These are phyloP conservation scores for Zaprionus tsacasi DNA, from an alignment of 1,140 invertebrate species.

Conservation along the genomic window DNA sequence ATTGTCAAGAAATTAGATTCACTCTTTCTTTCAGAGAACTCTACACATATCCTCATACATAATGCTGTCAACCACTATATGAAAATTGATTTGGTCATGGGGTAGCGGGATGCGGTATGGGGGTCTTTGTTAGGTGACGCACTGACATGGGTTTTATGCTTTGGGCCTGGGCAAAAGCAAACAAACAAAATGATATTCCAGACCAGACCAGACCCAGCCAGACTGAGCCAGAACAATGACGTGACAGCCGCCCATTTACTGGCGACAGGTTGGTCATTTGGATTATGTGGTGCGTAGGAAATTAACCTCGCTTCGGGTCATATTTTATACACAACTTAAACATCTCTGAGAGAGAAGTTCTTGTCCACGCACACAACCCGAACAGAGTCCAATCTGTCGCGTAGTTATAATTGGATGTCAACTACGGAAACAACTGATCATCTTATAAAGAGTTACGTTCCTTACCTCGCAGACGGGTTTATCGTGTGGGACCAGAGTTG, in stretches of 20 bases:
- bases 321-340: constrained; percentile 37
- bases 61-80: constrained; percentile 31
- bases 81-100: constrained; percentile 67
- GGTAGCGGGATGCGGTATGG: background rate
- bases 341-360: background rate
- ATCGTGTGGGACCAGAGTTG: constrained; percentile 31
- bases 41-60: background rate
- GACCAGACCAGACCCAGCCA: constrained; percentile 21
- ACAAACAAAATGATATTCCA: constrained; percentile 11
- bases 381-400: background rate
- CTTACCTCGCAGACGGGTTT: background rate
- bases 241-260: constrained; percentile 74
- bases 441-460: background rate
- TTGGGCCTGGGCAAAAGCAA: constrained; percentile 10
- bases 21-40: background rate
- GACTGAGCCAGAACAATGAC: constrained; percentile 48
- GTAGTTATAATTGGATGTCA: constrained; percentile 27
- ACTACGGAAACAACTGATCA: background rate
- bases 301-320: constrained; percentile 49
- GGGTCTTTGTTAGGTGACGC: constrained; percentile 21
- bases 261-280: constrained; percentile 76
- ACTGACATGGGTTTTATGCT: constrained; percentile 41
- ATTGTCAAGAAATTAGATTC: constrained; percentile 4
- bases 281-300: constrained; percentile 66
- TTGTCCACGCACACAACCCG: background rate